Evolutionary conservation across 1,140 invertebrate species (phyloP).

Genomic region (Drosophila burlai): DNA sequence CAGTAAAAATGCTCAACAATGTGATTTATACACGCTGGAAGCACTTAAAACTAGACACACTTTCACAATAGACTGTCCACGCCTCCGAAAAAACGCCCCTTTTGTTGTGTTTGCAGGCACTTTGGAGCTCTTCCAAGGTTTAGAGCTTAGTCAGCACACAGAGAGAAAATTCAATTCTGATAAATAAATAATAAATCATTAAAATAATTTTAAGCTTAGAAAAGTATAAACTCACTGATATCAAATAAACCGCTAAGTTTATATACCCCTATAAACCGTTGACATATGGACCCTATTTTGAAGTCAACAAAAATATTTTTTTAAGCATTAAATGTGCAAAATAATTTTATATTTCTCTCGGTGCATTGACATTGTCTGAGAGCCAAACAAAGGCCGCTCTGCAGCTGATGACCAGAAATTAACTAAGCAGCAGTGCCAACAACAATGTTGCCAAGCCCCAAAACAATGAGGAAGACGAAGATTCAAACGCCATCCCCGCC

Average conservation of each 20-base stretch:
- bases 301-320: neutral
- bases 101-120: slow-evolving; percentile 61
- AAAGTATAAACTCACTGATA: neutral
- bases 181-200: no score
- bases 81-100: slow-evolving; percentile 43
- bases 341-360: neutral
- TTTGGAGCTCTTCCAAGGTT: slow-evolving; percentile 55
- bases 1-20: slow-evolving; percentile 53
- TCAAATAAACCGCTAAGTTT: neutral
- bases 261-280: neutral
- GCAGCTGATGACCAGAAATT: slow-evolving; percentile 67
- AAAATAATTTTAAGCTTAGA: neutral
- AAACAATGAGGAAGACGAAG: slow-evolving; percentile 32
- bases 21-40: slow-evolving; percentile 75
- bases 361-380: slow-evolving; percentile 26
- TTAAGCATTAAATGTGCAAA: neutral
- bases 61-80: slow-evolving; percentile 60
- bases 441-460: slow-evolving; percentile 41
- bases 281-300: neutral
- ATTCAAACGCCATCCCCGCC: slow-evolving; percentile 2
- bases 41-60: slow-evolving; percentile 79
- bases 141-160: slow-evolving; percentile 56
- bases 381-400: slow-evolving; percentile 61
- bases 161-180: neutral
- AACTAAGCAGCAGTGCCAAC: slow-evolving; percentile 67